A percentile compares a stretch with the other conserved stretches of the same genome.
phyloP scores from a whole-genome alignment of 2,113 vertebrate species.

The Salvelinus fontinalis region DNA sequence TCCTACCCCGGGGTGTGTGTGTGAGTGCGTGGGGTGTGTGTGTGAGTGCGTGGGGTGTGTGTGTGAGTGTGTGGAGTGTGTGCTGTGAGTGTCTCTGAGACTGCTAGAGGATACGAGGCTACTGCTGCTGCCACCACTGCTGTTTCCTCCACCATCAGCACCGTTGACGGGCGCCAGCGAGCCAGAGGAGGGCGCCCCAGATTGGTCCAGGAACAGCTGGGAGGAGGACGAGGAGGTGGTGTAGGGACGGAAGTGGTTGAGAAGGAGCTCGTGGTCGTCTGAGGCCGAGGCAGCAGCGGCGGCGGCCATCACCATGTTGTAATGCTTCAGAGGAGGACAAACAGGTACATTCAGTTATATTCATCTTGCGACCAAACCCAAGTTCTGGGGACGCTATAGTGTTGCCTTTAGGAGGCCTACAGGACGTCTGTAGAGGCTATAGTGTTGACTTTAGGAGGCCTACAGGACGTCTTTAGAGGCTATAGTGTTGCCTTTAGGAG shows the following conservation, averaged over 20 bases:
- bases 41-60: slow-evolving; percentile 61
- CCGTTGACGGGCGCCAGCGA: slow-evolving; percentile 80
- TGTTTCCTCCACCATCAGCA: slow-evolving; percentile 36
- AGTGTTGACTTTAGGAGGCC: neutral
- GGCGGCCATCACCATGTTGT: slow-evolving; percentile 92
- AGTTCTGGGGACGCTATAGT: neutral
- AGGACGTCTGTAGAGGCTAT: neutral
- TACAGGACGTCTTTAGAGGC: no score
- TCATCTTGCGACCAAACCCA: neutral
- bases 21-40: slow-evolving; percentile 58
- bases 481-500: neutral
- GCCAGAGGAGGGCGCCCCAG: slow-evolving; percentile 78
- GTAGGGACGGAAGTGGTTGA: slow-evolving; percentile 92
- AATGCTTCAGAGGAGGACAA: slow-evolving; percentile 79
- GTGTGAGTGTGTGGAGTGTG: slow-evolving; percentile 70
- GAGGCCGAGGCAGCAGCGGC: slow-evolving; percentile 89
- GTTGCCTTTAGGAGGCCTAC: neutral
- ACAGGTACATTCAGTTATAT: neutral
- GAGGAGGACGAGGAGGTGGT: slow-evolving; percentile 76
- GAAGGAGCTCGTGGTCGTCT: slow-evolving; percentile 92
- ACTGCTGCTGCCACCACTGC: slow-evolving; percentile 88
- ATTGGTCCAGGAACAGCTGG: slow-evolving; percentile 94
- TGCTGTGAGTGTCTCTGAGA: slow-evolving; percentile 84
- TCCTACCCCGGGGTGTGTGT: slow-evolving; percentile 61
- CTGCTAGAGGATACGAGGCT: slow-evolving; percentile 90